These are phyloP conservation scores for Onchidella celtica DNA, from an alignment of 2,888 invertebrate species.

Conservation along the genomic window DNA sequence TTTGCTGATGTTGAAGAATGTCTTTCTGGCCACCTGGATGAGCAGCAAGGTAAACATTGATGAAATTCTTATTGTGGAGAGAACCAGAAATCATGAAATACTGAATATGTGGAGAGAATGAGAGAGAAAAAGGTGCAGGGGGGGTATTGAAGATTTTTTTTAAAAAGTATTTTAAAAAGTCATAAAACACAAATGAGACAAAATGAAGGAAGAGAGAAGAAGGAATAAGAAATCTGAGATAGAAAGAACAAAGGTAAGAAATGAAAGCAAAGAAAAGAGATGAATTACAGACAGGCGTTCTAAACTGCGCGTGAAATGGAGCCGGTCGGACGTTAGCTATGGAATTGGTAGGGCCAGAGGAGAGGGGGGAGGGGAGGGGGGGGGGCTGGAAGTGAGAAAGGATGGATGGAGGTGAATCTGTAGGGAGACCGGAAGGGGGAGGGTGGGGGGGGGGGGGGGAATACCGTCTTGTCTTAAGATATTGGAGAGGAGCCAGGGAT, in stretches of 20 bases:
- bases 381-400: background rate
- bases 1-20: no score
- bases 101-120: no score
- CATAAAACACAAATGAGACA: no score
- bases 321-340: background rate
- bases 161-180: no score
- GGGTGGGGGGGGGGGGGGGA: background rate
- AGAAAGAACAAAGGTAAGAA: background rate
- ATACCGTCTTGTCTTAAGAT: background rate
- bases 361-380: slow-evolving; percentile 5
- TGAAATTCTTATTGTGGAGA: no score
- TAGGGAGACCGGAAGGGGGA: background rate
- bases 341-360: background rate
- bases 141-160: no score
- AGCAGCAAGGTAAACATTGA: no score
- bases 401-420: background rate
- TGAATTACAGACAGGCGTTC: background rate
- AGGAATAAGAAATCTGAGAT: background rate
- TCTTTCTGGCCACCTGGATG: no score
- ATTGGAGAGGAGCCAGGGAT: slow-evolving; percentile 20
- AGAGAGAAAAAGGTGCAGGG: no score
- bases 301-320: background rate
- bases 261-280: background rate
- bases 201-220: background rate
- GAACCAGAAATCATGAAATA: no score